Percentiles rank a stretch among this genome's conserved stretches.
Evolutionary conservation across 92 coral and sea anemone genomes (phyloP).

Genomic region (Epizoanthus illoricatus): DNA sequence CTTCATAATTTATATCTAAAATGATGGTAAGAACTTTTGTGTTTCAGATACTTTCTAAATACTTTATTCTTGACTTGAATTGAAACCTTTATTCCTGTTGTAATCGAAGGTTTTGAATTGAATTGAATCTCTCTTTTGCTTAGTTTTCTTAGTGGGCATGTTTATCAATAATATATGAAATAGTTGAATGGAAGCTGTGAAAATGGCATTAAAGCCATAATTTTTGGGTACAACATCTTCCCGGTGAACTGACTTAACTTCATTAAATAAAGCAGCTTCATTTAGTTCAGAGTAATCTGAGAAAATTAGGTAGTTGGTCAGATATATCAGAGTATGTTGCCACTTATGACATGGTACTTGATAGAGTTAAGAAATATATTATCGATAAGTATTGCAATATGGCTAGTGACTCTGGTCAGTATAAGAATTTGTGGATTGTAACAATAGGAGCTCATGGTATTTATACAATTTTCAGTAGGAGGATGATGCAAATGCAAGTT

Average conservation of each 20-base stretch:
- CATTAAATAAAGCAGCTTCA: background rate
- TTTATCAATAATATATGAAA: background rate
- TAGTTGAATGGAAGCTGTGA: background rate
- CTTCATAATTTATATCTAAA: background rate
- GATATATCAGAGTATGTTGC: slow-evolving; percentile 56
- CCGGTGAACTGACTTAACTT: background rate
- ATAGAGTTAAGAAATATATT: slow-evolving; percentile 58
- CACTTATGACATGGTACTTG: slow-evolving; percentile 54
- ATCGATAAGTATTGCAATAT: slow-evolving; percentile 51
- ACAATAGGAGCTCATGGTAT: slow-evolving; percentile 44
- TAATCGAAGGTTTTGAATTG: too few relatives aligned
- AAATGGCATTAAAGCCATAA: slow-evolving; percentile 5
- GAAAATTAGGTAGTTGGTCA: slow-evolving; percentile 62
- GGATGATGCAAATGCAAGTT: slow-evolving; percentile 49
- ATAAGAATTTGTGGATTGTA: slow-evolving; percentile 57
- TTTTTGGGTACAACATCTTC: background rate
- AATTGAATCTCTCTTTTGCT: too few relatives aligned
- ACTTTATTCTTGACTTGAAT: too few relatives aligned
- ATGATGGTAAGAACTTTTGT: too few relatives aligned
- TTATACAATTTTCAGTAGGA: slow-evolving; percentile 55
- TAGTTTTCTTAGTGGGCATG: background rate
- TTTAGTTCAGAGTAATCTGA: slow-evolving; percentile 6
- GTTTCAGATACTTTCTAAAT: too few relatives aligned
- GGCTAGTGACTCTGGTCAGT: slow-evolving; percentile 50
- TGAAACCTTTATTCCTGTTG: too few relatives aligned